Evolutionary conservation across 2,888 invertebrate genomes (phyloP), one percentile per base, ranked within the genome.

Genomic region (Noctua janthina): DNA sequence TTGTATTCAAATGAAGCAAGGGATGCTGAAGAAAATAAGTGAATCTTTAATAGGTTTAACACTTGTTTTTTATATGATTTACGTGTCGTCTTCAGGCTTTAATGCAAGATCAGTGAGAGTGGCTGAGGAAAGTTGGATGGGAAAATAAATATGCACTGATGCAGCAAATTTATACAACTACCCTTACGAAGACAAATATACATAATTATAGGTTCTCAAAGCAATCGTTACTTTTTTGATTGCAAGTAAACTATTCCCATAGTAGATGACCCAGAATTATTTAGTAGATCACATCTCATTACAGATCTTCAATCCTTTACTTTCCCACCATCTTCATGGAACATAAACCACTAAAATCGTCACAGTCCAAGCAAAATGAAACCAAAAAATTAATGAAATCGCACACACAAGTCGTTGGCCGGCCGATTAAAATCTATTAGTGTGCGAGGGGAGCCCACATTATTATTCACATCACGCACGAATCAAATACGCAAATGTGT

Each of bases 381-480:
- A 88, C 88, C 90, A 85, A 87, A 88, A 85, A 88, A 90, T 86
- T 85, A 87, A 89, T 88, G 87, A 89, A 91, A 90, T 90, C 88
- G 90, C 89, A 91, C 91, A 92, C 91, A 91, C 91, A 91, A 92
- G 92, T 91, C 91, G 91, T 88, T 92, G 90, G 91, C 91, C 88
- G 92, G 89, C 92, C 94, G 96, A 96, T 96, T 96, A 96, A 95
- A 96, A 96, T 96, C 96, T 96, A 96, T 96, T 94, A 95, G 94
- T 94, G 93, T 89, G 80, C 88, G 89, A 94, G 95, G 94, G 94
- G 95, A 94, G 93, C 88, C 88, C 89, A 88, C 92, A 95, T 96
- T 96, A 96, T 94, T 94, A 96, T 96, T 95, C 96, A 94, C 93
- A 93, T 94, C 96, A 96, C 96, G 96, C 95, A 93, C 96, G 92